These are phyloP conservation scores for Chromis chromis DNA, from an alignment of 2,797 vertebrate genomes.

Conservation along the genomic window DNA sequence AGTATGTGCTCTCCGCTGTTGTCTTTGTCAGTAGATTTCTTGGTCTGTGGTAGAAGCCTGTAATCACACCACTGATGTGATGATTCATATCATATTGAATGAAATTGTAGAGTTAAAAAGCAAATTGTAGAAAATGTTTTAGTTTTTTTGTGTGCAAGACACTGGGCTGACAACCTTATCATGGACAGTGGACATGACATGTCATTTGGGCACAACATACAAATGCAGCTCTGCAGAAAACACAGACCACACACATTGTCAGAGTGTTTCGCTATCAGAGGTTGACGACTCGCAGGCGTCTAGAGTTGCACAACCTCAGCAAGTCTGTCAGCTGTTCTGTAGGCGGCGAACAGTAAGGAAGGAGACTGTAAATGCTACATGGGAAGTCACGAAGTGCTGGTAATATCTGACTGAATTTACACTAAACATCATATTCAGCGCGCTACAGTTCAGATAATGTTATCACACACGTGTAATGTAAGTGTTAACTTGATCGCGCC, in stretches of 20 bases:
- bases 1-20: not conserved
- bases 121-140: not conserved
- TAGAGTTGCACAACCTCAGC: constrained; percentile 41
- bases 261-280: constrained; percentile 15
- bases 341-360: not conserved
- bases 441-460: constrained; percentile 4
- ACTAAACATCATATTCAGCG: not conserved
- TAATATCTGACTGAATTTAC: not conserved
- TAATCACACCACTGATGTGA: not conserved
- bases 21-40: not conserved
- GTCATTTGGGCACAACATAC: constrained; percentile 19
- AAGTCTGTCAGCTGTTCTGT: constrained; percentile 23
- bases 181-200: not conserved
- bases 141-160: not conserved
- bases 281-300: constrained; percentile 18
- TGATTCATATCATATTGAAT: not conserved
- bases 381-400: not conserved
- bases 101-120: rapidly evolving
- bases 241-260: constrained; percentile 25
- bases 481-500: not conserved
- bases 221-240: constrained; percentile 29
- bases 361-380: not conserved
- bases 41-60: too few relatives aligned
- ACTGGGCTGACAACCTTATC: not conserved
- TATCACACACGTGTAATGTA: not conserved